Conservation (phyloP, 2,797 vertebrate species). For the Anisognathus igniventris region DNA sequence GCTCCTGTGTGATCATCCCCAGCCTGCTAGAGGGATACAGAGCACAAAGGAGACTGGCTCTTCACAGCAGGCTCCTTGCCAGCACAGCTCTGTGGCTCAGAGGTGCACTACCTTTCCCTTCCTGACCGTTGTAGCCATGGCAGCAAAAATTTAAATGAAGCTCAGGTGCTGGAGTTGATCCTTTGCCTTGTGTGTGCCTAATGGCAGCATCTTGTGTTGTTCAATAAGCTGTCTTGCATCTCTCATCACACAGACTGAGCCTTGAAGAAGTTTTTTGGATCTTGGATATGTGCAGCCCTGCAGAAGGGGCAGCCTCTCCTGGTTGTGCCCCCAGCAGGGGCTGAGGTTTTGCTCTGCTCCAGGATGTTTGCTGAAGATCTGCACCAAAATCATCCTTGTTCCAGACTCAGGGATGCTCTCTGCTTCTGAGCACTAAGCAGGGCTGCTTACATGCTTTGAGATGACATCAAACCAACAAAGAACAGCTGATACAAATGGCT, state of each 20-base stretch:
- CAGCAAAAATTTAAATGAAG: not conserved
- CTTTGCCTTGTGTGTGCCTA: not conserved
- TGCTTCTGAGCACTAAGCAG: not conserved
- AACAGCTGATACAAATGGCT: not conserved
- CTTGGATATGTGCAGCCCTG: not conserved
- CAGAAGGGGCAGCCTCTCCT: not conserved
- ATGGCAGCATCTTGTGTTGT: not conserved
- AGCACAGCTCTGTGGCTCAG: not conserved
- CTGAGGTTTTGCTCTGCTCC: not conserved
- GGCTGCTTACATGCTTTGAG: not conserved
- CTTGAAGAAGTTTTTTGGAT: not conserved
- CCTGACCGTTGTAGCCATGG: not conserved
- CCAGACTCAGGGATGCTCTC: not conserved
- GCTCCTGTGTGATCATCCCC: fast-evolving
- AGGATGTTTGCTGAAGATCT: not conserved
- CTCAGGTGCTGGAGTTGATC: not conserved
- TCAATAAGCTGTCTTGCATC: not conserved
- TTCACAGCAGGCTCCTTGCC: not conserved
- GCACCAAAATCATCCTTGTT: not conserved
- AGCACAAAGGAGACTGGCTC: not conserved
- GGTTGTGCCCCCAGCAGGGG: fast-evolving
- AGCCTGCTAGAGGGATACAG: not conserved
- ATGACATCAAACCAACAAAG: not conserved
- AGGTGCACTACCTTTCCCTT: not conserved
- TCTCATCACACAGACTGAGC: not conserved